These are phyloP conservation scores for Hemibagrus guttatus DNA, from an alignment of 2,797 vertebrate species.

Conservation along the genomic window DNA sequence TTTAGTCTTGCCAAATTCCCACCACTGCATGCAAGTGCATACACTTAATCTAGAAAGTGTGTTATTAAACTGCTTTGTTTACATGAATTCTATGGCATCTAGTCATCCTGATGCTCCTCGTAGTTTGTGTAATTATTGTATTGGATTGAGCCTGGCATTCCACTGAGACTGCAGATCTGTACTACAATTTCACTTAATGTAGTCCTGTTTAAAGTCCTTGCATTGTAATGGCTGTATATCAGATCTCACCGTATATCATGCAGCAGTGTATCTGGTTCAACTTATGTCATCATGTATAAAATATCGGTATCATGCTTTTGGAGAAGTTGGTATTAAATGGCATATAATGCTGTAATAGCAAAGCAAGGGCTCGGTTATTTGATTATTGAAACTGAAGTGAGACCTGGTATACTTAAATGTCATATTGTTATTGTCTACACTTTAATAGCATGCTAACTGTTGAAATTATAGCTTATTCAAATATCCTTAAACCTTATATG, in stretches of 20 bases:
- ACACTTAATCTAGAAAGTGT: not conserved
- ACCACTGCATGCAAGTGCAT: not conserved
- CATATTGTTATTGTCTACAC: not conserved
- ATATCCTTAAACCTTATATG: not conserved
- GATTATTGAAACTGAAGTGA: not conserved
- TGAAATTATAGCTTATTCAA: not conserved
- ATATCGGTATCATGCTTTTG: not conserved
- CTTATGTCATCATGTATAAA: not conserved
- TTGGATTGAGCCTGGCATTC: not conserved
- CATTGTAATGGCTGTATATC: not conserved
- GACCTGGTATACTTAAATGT: not conserved
- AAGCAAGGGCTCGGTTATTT: not conserved
- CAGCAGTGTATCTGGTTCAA: not conserved
- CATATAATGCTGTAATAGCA: not conserved
- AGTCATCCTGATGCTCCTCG: not conserved
- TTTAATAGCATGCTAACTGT: not conserved
- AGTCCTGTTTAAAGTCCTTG: not conserved
- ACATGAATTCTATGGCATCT: not conserved
- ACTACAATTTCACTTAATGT: not conserved
- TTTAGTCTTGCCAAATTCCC: not conserved
- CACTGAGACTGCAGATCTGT: not conserved
- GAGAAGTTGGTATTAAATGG: not conserved
- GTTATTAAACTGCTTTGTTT: not conserved
- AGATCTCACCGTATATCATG: not conserved
- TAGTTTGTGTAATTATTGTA: not conserved